Conservation (phyloP, 2,888 invertebrate species). For the Phrixothrix hirtus region DNA sequence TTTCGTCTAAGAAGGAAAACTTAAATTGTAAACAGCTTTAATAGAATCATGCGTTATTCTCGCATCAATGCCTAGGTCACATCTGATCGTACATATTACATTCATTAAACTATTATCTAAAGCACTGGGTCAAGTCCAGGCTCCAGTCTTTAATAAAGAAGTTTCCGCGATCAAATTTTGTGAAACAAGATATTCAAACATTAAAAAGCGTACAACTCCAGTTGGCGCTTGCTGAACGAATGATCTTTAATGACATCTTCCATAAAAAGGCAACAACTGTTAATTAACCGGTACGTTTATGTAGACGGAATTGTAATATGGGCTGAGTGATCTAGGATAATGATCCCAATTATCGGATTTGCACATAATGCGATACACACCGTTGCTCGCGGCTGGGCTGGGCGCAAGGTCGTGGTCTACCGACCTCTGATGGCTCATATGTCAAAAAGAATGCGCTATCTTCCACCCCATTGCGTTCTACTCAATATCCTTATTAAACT, state of each 20-base stretch:
- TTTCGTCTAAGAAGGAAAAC: not conserved
- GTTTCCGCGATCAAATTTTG: not conserved
- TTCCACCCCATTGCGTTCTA: slow-evolving; percentile 26
- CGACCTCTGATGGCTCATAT: slow-evolving; percentile 38
- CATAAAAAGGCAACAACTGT: slow-evolving; percentile 29
- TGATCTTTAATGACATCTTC: slow-evolving; percentile 16
- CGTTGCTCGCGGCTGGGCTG: slow-evolving; percentile 42
- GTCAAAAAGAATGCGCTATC: slow-evolving; percentile 33
- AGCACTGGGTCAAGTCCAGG: slow-evolving; percentile 31
- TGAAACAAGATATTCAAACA: too few species aligned
- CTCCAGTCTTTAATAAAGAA: slow-evolving; percentile 7
- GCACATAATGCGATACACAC: slow-evolving; percentile 50
- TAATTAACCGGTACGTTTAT: slow-evolving; percentile 28
- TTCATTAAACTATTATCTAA: slow-evolving; percentile 31
- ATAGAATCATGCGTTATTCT: slow-evolving; percentile 25
- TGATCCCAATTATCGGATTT: slow-evolving; percentile 53
- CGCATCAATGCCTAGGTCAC: slow-evolving; percentile 46
- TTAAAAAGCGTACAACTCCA: not conserved
- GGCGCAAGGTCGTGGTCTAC: slow-evolving; percentile 47
- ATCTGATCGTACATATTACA: slow-evolving; percentile 23
- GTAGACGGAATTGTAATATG: slow-evolving; percentile 31
- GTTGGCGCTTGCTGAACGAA: slow-evolving; percentile 5
- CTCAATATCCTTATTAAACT: not conserved
- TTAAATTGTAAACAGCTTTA: not conserved
- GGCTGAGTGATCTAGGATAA: slow-evolving; percentile 44